phyloP scores from a whole-genome alignment of 2,797 vertebrate species.

The Neomorphus geoffroyi region DNA sequence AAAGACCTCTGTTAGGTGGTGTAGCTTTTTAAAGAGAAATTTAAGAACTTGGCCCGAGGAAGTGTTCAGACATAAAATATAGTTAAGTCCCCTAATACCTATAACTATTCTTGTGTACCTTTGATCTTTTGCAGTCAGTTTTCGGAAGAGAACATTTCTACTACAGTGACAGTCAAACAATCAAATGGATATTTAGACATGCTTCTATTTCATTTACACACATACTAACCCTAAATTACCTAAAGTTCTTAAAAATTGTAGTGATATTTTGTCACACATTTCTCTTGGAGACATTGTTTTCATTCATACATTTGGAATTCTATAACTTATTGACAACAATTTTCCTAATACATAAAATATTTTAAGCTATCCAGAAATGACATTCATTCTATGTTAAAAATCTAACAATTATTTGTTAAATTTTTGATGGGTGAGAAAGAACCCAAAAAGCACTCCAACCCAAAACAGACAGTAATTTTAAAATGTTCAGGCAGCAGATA shows the following conservation, averaged over 20 bases:
- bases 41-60: background rate
- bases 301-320: background rate
- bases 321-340: background rate
- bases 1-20: background rate
- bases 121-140: background rate
- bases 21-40: background rate
- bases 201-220: accelerated
- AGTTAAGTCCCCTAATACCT: background rate
- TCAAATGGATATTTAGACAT: background rate
- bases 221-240: background rate
- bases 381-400: background rate
- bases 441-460: background rate
- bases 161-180: background rate
- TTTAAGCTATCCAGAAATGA: background rate
- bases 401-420: background rate
- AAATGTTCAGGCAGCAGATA: background rate
- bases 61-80: background rate
- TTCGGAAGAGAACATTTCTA: background rate
- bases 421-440: background rate
- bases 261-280: background rate
- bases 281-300: background rate
- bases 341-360: background rate
- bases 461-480: background rate
- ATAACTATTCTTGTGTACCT: background rate
- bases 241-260: background rate